Base-by-base conservation (phyloP, 2,113 vertebrate genomes). In the Poeciliopsis turrubarensis region DNA sequence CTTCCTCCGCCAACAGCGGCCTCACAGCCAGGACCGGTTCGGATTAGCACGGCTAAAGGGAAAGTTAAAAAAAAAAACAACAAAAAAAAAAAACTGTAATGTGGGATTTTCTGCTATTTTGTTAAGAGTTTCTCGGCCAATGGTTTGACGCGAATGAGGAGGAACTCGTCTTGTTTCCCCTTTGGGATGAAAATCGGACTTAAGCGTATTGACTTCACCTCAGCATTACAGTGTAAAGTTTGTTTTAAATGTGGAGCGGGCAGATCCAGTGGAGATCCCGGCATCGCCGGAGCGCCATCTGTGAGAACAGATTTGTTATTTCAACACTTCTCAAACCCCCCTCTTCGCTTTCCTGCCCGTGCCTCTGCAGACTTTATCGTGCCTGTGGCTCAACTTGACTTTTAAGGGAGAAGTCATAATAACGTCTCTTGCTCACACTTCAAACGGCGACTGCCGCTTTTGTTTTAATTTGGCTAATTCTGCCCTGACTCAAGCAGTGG, bases 341-440 rank as follows among this genome's bases (percentile, higher is more conserved):
- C 71, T 68, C 25, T 29, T 44, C 54, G 12, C 34, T 11, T 37
- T 72, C 66, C 74, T 75, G 72, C 82, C 82, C 62, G 27, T 68
- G 64, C 80, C 70, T 68, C 57, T 26, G 60, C 74, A 67, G 74
- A 89, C 83, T 87, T 80, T 54, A 90, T 90, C 81, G 80, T 29
- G 86, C 86, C 86, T 89, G 86, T 79, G 88, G 90, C 89, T 88
- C 89, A 89, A 86, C 73, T 85, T 90, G 92, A 91, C 91, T 90
- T 93, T 87, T 79, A 65, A 85, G 57, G 71, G 80, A 87, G 79
- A 89, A 87, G 89, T 91, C 89, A 93, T 88, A 93, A 93, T 86
- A 92, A 87, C n/a, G 82, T 86, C 80, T 88, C 85, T 86, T 86
- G 75, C 85, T 89, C 77, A 80, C 78, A 92, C 91, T 91, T 93